Evolutionary conservation across 1,140 invertebrate species (phyloP).

Genomic region (Diprion similis): DNA sequence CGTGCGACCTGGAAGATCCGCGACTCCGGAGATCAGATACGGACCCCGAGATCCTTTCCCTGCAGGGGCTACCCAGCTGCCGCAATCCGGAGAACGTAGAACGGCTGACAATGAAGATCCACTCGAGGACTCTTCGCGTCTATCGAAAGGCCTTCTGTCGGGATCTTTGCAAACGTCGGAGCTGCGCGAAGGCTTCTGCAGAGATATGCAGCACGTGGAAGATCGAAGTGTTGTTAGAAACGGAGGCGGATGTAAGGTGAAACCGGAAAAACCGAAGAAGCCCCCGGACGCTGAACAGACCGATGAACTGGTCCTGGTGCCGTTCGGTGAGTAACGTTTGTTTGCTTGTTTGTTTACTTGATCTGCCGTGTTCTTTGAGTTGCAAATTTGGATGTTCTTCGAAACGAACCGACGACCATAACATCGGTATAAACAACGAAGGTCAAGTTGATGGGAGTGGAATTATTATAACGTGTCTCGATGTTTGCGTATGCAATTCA

Average conservation of each 20-base stretch:
- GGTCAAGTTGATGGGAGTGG: too few species aligned
- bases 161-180: background rate
- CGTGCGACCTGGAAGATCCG: too few species aligned
- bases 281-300: background rate
- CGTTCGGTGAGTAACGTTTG: background rate
- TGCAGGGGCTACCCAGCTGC: background rate
- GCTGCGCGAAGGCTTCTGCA: too few species aligned
- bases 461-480: too few species aligned
- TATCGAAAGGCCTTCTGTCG: background rate
- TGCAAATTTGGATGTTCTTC: too few species aligned
- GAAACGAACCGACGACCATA: too few species aligned
- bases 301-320: background rate
- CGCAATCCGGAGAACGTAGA: background rate
- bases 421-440: too few species aligned
- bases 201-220: background rate
- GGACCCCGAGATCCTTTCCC: conserved; percentile 1
- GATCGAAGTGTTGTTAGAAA: background rate
- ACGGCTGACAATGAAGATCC: background rate
- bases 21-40: background rate
- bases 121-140: background rate
- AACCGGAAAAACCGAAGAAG: background rate
- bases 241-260: background rate
- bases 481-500: too few species aligned
- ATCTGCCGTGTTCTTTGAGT: too few species aligned
- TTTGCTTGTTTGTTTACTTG: too few species aligned